phyloP scores from a whole-genome alignment of 2,113 vertebrate species.

The Eidolon helvum region DNA sequence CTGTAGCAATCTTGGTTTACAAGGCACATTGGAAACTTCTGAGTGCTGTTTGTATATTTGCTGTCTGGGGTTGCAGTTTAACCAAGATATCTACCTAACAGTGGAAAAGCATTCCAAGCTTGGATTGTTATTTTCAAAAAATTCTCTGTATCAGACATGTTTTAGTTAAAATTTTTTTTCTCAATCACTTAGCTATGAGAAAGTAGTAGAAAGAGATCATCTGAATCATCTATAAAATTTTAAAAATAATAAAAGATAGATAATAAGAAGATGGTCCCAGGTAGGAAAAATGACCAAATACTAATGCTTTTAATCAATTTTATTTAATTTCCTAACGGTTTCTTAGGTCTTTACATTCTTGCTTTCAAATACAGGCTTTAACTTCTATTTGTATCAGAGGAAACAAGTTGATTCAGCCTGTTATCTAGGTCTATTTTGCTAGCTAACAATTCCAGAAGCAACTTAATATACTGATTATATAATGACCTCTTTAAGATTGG shows the following conservation, averaged over 20 bases:
- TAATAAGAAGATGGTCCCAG: not conserved
- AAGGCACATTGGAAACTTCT: not conserved
- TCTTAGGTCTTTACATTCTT: not conserved
- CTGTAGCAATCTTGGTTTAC: not conserved
- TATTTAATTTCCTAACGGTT: conserved; percentile 8
- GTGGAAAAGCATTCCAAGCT: not conserved
- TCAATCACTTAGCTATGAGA: not conserved
- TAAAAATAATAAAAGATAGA: not conserved
- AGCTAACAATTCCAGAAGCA: conserved; percentile 14
- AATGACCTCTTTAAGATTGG: not conserved
- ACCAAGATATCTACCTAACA: not conserved
- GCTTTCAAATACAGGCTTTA: conserved; percentile 19
- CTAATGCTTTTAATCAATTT: conserved; percentile 35
- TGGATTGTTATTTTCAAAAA: not conserved
- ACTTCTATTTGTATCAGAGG: not conserved
- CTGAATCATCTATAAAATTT: not conserved
- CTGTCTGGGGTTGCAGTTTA: not conserved
- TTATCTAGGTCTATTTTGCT: not conserved
- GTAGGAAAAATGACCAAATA: not conserved
- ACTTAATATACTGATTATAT: not conserved
- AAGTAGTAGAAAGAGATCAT: not conserved
- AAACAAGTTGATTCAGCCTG: not conserved
- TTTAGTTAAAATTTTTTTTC: not conserved
- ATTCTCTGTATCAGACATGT: not conserved
- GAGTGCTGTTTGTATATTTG: not conserved